Evolutionary conservation across 2,113 vertebrate species (phyloP).

Genomic region (Calcarius ornatus): DNA sequence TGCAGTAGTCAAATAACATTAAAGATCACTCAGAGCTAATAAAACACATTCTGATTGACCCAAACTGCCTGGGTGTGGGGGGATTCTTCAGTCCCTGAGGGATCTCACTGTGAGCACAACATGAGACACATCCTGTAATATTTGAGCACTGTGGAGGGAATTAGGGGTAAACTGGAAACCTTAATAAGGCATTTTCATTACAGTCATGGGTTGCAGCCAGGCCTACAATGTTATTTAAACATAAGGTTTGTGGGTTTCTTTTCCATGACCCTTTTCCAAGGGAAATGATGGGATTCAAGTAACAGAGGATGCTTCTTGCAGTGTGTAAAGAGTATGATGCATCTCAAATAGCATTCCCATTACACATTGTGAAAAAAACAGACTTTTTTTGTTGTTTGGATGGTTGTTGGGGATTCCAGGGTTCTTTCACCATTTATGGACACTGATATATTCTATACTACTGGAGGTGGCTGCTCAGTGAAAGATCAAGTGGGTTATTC

Average conservation of each 20-base stretch:
- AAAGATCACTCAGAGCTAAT: background rate
- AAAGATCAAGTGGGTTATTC: background rate
- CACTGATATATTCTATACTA: background rate
- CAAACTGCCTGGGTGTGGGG: background rate
- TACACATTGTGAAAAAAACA: background rate
- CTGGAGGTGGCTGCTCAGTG: background rate
- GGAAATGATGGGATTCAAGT: conserved; percentile 16
- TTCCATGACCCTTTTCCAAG: conserved; percentile 19
- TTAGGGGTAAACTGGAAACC: conserved; percentile 19
- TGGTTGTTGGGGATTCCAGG: background rate
- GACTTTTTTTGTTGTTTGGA: background rate
- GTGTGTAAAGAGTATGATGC: conserved; percentile 30
- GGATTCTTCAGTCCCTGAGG: background rate
- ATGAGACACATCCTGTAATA: background rate
- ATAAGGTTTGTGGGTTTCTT: conserved; percentile 36
- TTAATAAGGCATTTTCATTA: conserved; percentile 28
- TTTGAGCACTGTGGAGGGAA: background rate
- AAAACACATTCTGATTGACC: background rate
- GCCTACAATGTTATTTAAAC: conserved; percentile 28
- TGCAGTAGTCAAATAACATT: background rate
- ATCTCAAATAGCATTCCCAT: conserved; percentile 39
- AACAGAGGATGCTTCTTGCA: conserved; percentile 33
- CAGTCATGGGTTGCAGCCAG: background rate
- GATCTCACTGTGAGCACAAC: background rate
- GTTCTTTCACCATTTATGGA: conserved; percentile 27